These are phyloP conservation scores for Oxytorus armatus DNA, from an alignment of 2,888 invertebrate genomes.

Conservation along the genomic window DNA sequence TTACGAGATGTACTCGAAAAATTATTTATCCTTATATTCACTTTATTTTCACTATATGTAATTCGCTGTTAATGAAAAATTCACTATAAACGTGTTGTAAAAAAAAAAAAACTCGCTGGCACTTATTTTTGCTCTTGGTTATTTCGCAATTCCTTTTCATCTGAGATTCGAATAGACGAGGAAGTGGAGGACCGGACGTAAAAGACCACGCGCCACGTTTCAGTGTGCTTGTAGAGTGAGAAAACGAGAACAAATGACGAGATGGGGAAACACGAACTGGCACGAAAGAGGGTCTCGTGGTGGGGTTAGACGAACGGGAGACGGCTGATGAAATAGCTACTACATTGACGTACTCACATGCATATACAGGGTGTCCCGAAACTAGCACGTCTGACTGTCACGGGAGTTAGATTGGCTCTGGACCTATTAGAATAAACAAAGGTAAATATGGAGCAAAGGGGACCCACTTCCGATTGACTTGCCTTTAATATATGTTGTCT, in stretches of 20 bases:
- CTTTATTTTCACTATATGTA: background rate
- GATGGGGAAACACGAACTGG: conserved; percentile 28
- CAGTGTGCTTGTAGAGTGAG: background rate
- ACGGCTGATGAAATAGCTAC: conserved; percentile 60
- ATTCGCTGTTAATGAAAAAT: background rate
- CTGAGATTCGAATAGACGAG: too few relatives aligned
- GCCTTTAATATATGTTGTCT: too few relatives aligned
- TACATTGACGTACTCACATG: conserved; percentile 42
- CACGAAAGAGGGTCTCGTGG: conserved; percentile 26
- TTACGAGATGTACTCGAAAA: background rate
- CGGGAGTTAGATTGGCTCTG: too few relatives aligned
- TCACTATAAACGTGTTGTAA: background rate
- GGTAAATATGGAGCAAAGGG: too few relatives aligned
- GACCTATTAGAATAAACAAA: too few relatives aligned
- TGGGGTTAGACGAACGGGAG: conserved; percentile 14
- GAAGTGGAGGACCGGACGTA: background rate
- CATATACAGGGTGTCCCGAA: background rate
- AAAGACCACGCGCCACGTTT: background rate
- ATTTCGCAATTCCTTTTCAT: too few relatives aligned
- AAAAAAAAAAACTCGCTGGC: too few relatives aligned
- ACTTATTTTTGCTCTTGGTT: too few relatives aligned
- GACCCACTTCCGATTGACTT: too few relatives aligned
- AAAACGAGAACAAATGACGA: background rate
- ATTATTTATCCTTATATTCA: background rate
- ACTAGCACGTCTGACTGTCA: too few relatives aligned